Evolutionary conservation across 2,888 invertebrate species (phyloP).

Genomic region (Orthosia gothica): DNA sequence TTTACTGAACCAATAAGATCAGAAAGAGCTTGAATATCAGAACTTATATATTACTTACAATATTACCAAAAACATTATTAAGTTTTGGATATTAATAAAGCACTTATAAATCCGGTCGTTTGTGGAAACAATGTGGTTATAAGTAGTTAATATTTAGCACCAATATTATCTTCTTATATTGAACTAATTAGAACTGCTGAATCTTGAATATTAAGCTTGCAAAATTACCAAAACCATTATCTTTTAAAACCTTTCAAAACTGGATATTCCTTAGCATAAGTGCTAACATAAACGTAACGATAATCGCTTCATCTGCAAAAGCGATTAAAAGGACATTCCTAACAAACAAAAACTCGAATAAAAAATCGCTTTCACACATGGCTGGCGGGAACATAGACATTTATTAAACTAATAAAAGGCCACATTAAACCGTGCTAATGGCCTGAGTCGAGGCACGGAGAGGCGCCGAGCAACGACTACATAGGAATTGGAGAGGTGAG

Average conservation of each 20-base stretch:
- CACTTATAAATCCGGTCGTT: no score
- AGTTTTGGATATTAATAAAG: no score
- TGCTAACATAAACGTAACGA: constrained; percentile 48
- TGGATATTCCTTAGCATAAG: constrained; percentile 33
- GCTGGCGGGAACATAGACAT: constrained; percentile 49
- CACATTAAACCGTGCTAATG: constrained; percentile 68
- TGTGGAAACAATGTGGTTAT: no score
- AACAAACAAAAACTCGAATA: no score
- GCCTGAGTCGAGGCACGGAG: no score
- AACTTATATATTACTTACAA: no score
- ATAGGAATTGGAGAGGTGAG: no score
- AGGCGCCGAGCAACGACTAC: no score
- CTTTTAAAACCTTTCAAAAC: constrained; percentile 25
- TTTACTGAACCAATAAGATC: background rate
- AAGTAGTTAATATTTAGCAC: no score
- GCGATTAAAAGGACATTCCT: constrained; percentile 35
- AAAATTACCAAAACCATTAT: constrained; percentile 33
- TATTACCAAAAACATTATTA: no score
- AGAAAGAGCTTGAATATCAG: no score
- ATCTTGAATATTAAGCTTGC: constrained; percentile 23
- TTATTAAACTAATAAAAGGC: constrained; percentile 70
- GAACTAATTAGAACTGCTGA: background rate
- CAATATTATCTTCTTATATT: background rate
- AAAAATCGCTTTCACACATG: no score
- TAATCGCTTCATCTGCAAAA: constrained; percentile 60